phyloP scores from a whole-genome alignment of 2,888 invertebrate genomes.

The Hylaea fasciaria region DNA sequence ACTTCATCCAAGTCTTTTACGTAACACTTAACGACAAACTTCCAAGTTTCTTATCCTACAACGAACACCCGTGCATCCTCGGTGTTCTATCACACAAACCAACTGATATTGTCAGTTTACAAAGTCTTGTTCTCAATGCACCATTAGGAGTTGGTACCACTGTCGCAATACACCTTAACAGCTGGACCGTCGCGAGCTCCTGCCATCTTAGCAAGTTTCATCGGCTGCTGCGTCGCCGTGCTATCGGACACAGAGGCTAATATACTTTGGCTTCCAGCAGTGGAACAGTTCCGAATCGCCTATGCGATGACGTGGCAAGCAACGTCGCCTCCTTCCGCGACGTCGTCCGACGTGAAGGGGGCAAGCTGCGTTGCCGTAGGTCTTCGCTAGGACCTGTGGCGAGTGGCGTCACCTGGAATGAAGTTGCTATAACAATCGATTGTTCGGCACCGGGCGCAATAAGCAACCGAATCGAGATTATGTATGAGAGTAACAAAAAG shows the following conservation, averaged over 20 bases:
- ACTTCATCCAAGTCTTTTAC: no score
- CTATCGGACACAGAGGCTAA: neutral
- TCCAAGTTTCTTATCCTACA: constrained; percentile 6
- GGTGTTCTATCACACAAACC: constrained; percentile 3
- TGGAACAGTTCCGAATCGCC: constrained; percentile 47
- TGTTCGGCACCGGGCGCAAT: no score
- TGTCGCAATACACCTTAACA: neutral
- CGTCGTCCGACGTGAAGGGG: constrained; percentile 55
- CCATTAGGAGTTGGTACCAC: neutral
- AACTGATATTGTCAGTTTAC: constrained; percentile 10
- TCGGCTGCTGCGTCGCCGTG: no score
- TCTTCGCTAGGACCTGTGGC: constrained; percentile 76
- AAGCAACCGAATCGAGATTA: no score
- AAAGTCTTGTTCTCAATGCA: constrained; percentile 16
- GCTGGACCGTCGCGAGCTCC: no score
- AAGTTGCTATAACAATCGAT: neutral
- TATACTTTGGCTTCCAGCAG: neutral
- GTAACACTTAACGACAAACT: constrained; percentile 5
- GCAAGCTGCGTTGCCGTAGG: constrained; percentile 68
- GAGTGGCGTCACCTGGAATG: constrained; percentile 55
- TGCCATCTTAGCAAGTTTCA: no score
- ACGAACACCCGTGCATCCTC: constrained; percentile 4
- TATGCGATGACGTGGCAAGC: constrained; percentile 57
- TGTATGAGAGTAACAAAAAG: no score
- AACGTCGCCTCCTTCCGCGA: constrained; percentile 49